Conservation (phyloP, 2,888 invertebrate genomes). For the Neuroscelio doddi region DNA sequence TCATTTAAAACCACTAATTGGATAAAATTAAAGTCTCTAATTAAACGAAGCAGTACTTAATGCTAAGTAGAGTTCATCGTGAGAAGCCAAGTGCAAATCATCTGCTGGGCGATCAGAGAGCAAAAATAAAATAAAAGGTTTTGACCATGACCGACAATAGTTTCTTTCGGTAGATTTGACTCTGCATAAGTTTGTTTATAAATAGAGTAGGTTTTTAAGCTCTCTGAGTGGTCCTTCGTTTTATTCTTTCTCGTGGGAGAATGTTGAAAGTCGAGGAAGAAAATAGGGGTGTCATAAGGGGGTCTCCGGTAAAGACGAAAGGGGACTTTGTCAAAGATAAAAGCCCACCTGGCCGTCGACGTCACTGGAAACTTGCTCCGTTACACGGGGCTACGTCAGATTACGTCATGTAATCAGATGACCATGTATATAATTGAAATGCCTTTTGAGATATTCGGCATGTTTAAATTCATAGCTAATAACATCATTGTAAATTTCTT, state of each 20-base stretch:
- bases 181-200: conserved; percentile 49
- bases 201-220: conserved; percentile 33
- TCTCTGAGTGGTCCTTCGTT: not conserved
- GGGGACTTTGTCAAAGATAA: conserved; percentile 43
- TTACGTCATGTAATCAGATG: conserved; percentile 60
- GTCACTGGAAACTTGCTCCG: conserved; percentile 55
- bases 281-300: conserved; percentile 27
- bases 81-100: not conserved
- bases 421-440: conserved; percentile 34
- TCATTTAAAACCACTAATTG: no score
- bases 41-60: no score
- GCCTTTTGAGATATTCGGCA: conserved; percentile 30
- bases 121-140: not conserved
- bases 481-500: no score
- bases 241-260: conserved; percentile 37
- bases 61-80: not conserved
- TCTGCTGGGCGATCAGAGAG: not conserved
- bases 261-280: conserved; percentile 19
- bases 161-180: conserved; percentile 22
- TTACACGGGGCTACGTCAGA: conserved; percentile 54
- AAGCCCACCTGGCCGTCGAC: conserved; percentile 58
- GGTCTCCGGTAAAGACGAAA: conserved; percentile 34
- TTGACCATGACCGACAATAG: not conserved
- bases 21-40: no score
- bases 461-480: conserved; percentile 32